Percentiles rank a stretch among this genome's conserved stretches.
Conservation (phyloP, 2,113 vertebrate species). For the Toxotes chatareus region DNA sequence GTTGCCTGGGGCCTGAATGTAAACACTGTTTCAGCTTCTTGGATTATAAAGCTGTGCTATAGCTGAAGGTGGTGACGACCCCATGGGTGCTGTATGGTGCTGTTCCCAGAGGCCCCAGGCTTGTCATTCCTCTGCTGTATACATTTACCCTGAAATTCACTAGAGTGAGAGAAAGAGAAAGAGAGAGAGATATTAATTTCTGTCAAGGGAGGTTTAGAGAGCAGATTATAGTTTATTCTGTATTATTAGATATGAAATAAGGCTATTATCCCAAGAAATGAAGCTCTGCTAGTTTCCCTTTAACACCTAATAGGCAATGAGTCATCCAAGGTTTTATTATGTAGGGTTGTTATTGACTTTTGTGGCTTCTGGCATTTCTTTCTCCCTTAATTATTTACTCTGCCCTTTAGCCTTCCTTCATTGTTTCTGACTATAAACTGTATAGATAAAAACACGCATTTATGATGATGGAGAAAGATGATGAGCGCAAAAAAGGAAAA, state of each 20-base stretch:
- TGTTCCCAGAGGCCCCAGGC: slow-evolving; percentile 16
- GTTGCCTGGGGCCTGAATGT: slow-evolving; percentile 22
- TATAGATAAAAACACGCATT: slow-evolving; percentile 33
- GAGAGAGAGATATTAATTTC: slow-evolving; percentile 41
- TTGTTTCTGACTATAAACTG: slow-evolving; percentile 20
- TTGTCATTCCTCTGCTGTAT: slow-evolving; percentile 46
- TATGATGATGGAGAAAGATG: slow-evolving; percentile 20
- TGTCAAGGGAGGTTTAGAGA: slow-evolving; percentile 42
- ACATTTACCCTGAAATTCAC: slow-evolving; percentile 56
- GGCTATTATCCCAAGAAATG: slow-evolving; percentile 47
- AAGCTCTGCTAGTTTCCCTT: slow-evolving; percentile 32
- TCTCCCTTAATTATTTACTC: slow-evolving; percentile 69
- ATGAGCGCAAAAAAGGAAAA: slow-evolving; percentile 4
- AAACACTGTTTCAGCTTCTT: slow-evolving; percentile 34
- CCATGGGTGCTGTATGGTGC: slow-evolving; percentile 36
- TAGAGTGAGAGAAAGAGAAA: slow-evolving; percentile 23
- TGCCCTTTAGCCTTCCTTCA: slow-evolving; percentile 40
- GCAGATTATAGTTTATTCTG: slow-evolving; percentile 36
- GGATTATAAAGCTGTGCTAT: slow-evolving; percentile 21
- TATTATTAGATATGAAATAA: slow-evolving; percentile 54
- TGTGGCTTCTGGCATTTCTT: slow-evolving; percentile 56
- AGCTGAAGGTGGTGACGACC: slow-evolving; percentile 29
- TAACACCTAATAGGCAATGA: slow-evolving; percentile 56
- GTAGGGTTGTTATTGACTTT: slow-evolving; percentile 63
- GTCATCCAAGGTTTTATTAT: slow-evolving; percentile 50